Percentiles rank a stretch among this genome's conserved stretches.
phyloP scores from a whole-genome alignment of 2,888 invertebrate genomes.

The Empis stercorea region DNA sequence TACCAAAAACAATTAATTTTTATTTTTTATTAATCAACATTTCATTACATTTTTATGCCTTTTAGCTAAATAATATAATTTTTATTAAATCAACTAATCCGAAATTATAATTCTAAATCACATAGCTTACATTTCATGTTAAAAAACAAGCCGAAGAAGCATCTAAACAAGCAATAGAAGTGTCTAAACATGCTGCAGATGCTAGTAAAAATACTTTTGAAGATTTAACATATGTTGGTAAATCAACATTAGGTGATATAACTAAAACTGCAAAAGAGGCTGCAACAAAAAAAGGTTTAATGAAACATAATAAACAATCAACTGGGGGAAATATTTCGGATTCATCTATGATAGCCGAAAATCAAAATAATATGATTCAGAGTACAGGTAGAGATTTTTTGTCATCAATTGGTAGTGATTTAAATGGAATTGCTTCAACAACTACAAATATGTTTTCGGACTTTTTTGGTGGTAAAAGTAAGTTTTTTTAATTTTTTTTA shows the following conservation, averaged over 20 bases:
- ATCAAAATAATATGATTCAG: slow-evolving; percentile 37
- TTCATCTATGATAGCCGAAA: slow-evolving; percentile 24
- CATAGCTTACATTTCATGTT: slow-evolving; percentile 74
- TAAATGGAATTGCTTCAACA: slow-evolving; percentile 85
- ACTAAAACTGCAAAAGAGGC: slow-evolving; percentile 86
- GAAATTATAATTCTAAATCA: too few species aligned
- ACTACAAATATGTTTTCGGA: slow-evolving; percentile 91
- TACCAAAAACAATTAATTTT: too few species aligned
- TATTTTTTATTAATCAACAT: too few species aligned
- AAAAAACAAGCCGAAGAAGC: slow-evolving; percentile 82
- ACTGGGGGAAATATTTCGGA: slow-evolving; percentile 10
- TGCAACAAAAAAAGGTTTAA: slow-evolving; percentile 61
- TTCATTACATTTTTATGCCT: too few species aligned
- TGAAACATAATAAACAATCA: slow-evolving; percentile 47
- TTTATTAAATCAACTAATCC: too few species aligned
- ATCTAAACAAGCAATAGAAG: slow-evolving; percentile 71
- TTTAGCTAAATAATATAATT: too few species aligned
- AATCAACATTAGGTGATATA: slow-evolving; percentile 75
- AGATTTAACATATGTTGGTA: slow-evolving; percentile 80
- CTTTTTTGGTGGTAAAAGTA: slow-evolving; percentile 69
- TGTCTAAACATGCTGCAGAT: slow-evolving; percentile 76
- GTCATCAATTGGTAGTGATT: slow-evolving; percentile 80
- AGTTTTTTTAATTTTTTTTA: slow-evolving; percentile 17
- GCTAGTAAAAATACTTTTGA: slow-evolving; percentile 80
- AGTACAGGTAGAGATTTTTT: slow-evolving; percentile 70